phyloP scores from a whole-genome alignment of 2,888 invertebrate species.

The Drosophila helvetica region DNA sequence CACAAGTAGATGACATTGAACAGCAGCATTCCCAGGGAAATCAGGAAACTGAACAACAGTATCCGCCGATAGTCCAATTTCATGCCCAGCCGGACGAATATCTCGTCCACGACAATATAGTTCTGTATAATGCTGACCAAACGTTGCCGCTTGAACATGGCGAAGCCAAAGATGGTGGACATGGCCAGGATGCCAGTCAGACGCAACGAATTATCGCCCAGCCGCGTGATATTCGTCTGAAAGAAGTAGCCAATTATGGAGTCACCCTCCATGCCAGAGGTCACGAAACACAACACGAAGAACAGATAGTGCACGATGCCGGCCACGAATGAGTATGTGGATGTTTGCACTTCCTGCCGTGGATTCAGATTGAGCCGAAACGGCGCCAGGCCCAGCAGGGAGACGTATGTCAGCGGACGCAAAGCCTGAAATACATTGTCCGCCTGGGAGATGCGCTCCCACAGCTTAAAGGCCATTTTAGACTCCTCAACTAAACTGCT shows the following conservation, averaged over 20 bases:
- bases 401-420: constrained; percentile 80
- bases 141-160: constrained; percentile 71
- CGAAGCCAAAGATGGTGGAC: constrained; percentile 81
- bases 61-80: constrained; percentile 80
- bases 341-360: constrained; percentile 79
- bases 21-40: constrained; percentile 77
- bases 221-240: constrained; percentile 81
- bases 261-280: constrained; percentile 75
- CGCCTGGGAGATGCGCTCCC: constrained; percentile 78
- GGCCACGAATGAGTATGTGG: constrained; percentile 72
- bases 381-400: constrained; percentile 81
- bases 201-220: constrained; percentile 80
- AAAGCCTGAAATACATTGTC: constrained; percentile 82
- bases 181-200: constrained; percentile 81
- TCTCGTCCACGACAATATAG: constrained; percentile 78
- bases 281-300: constrained; percentile 76
- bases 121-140: constrained; percentile 77
- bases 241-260: constrained; percentile 83
- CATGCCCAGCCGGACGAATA: constrained; percentile 79
- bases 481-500: too few species aligned
- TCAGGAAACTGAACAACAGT: constrained; percentile 73
- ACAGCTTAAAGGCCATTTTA: constrained; percentile 73
- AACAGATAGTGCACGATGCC: constrained; percentile 79
- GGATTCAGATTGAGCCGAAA: constrained; percentile 78
- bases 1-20: constrained; percentile 80